Conservation (phyloP, 1,140 invertebrate genomes). For the Amphibalanus amphitrite region DNA sequence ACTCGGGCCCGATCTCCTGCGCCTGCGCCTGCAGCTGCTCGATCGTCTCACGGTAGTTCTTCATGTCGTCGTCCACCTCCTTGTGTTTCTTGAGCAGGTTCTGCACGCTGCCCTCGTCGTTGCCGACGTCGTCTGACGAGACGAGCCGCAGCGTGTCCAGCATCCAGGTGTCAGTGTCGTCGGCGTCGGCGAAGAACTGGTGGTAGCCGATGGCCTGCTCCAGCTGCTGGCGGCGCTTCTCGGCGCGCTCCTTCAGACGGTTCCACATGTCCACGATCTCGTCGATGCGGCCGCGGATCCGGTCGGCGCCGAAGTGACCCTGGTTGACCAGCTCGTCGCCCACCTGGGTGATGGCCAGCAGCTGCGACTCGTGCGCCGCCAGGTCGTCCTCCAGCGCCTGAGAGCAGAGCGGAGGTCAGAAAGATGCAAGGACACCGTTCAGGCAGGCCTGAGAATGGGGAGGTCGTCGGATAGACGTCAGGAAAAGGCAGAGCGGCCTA, state of each 20-base stretch:
- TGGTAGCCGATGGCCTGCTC: constrained; percentile 96
- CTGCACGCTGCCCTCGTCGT: constrained; percentile 95
- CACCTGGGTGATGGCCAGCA: constrained; percentile 71
- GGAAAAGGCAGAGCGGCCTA: too few species aligned
- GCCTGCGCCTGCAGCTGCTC: constrained; percentile 86
- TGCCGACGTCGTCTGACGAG: constrained; percentile 93
- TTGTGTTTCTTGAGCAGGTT: constrained; percentile 97
- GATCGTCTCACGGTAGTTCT: constrained; percentile 84
- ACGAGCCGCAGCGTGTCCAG: constrained; percentile 86
- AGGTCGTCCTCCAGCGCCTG: constrained; percentile 87
- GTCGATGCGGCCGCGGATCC: constrained; percentile 77
- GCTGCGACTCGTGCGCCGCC: constrained; percentile 71
- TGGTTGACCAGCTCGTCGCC: constrained; percentile 84
- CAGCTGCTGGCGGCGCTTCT: constrained; percentile 76
- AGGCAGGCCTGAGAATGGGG: too few species aligned
- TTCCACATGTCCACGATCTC: constrained; percentile 92
- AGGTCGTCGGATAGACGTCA: too few species aligned
- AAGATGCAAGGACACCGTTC: too few species aligned
- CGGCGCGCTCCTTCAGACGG: constrained; percentile 73
- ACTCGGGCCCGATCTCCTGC: constrained; percentile 60
- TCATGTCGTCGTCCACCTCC: constrained; percentile 91
- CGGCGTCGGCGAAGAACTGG: constrained; percentile 96
- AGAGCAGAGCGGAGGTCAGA: too few species aligned
- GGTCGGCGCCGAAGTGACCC: constrained; percentile 78
- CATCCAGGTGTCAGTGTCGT: constrained; percentile 99